These are phyloP conservation scores for Tenthredo amoena DNA, from an alignment of 2,888 invertebrate species.

Conservation along the genomic window DNA sequence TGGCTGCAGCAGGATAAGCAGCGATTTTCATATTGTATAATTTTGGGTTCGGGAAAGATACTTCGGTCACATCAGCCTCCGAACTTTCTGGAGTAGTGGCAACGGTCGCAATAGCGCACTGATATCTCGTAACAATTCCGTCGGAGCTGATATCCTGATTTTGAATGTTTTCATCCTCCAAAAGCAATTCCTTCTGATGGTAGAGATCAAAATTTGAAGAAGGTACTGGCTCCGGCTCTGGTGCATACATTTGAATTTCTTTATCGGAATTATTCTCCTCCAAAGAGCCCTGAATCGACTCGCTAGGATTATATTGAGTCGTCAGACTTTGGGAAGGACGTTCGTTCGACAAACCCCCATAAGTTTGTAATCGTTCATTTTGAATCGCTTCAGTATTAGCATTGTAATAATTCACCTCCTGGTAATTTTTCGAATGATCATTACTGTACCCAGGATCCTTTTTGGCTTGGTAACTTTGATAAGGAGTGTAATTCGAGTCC, in stretches of 20 bases:
- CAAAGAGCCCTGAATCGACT: neutral
- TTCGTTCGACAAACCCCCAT: neutral
- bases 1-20: slow-evolving; percentile 1
- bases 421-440: neutral
- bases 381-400: neutral
- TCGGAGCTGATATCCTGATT: slow-evolving; percentile 75
- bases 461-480: slow-evolving; percentile 35
- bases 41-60: slow-evolving; percentile 21
- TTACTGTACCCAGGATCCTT: neutral
- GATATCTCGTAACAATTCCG: slow-evolving; percentile 73
- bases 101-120: slow-evolving; percentile 73
- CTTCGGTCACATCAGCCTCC: slow-evolving; percentile 30
- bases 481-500: slow-evolving; percentile 35
- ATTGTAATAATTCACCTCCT: slow-evolving; percentile 33
- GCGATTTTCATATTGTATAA: slow-evolving; percentile 36
- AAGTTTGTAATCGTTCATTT: slow-evolving; percentile 31
- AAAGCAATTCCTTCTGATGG: neutral
- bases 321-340: slow-evolving; percentile 9
- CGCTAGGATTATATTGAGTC: slow-evolving; percentile 1
- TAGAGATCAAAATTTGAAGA: neutral
- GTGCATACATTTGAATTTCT: slow-evolving; percentile 32
- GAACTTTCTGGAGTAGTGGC: slow-evolving; percentile 66
- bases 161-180: slow-evolving; percentile 67
- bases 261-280: slow-evolving; percentile 22
- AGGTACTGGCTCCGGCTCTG: slow-evolving; percentile 22